Evolutionary conservation across 2,797 vertebrate species (phyloP).

Genomic region (Taenioides sp.): DNA sequence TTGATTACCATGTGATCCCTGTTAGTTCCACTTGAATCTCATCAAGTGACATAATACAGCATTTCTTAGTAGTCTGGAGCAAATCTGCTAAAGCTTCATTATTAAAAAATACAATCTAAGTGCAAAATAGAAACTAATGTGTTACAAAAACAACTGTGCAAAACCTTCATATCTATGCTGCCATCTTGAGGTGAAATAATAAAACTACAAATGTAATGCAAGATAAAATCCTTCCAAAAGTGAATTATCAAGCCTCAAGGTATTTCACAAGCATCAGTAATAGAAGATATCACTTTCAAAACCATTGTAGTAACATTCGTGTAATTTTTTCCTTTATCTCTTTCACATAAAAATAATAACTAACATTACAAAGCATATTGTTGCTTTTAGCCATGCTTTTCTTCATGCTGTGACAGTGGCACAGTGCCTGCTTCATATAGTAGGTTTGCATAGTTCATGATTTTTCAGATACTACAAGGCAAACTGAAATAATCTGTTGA

Average conservation of each 20-base stretch:
- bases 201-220: constrained; percentile 12
- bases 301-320: constrained; percentile 11
- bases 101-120: constrained; percentile 28
- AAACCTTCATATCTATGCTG: constrained; percentile 26
- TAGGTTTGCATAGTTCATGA: constrained; percentile 66
- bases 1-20: constrained; percentile 40
- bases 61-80: constrained; percentile 23
- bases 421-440: constrained; percentile 30
- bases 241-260: constrained; percentile 16
- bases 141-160: constrained; percentile 16
- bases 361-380: constrained; percentile 21
- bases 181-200: constrained; percentile 46
- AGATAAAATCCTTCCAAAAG: constrained; percentile 1
- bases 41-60: background rate
- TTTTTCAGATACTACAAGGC: constrained; percentile 1
- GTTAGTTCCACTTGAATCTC: constrained; percentile 18
- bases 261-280: constrained; percentile 5
- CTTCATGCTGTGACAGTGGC: constrained; percentile 46
- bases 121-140: constrained; percentile 40
- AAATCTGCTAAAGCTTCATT: constrained; percentile 23
- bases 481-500: constrained; percentile 17
- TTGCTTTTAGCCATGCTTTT: constrained; percentile 51
- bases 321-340: constrained; percentile 9
- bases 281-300: constrained; percentile 5
- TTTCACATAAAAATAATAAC: constrained; percentile 13